Evolutionary conservation across 2,888 invertebrate genomes (phyloP), one percentile per base, ranked within the genome.

Genomic region (Hecatera dysodea): DNA sequence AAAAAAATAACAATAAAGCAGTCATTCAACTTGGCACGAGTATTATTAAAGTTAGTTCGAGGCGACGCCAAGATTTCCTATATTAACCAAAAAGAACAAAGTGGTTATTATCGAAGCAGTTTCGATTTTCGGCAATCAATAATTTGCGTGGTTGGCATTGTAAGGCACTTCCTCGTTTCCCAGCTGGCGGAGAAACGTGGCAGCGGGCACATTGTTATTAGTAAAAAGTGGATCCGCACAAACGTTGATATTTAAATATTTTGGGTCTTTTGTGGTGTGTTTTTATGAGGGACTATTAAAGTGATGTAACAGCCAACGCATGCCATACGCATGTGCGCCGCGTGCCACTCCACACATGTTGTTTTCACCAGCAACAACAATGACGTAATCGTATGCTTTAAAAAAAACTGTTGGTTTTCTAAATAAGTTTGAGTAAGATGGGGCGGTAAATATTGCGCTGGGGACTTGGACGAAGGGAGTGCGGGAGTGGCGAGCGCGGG

Each of bases 121-220:
- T 89, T 88, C 87, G 84, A 92, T 91, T 93, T 93, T 94, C 90
- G 91, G 90, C 91, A 90, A 92, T 91, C 82, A 82, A 86, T 88
- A 91, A 93, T 92, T 92, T 89, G 86, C 86, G 88, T 87, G 79
- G 72, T 77, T 66, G 82, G 86, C 86, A 89, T 92, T 93, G 91
- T 92, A 86, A 75, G 82, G 82, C 86, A 92, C 93, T 94, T 95
- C 93, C 94, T 93, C 90, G 87, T 93, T 79, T 84, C 77, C 91
- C 95, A 95, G 90, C 94, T 95, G 95, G 87, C 91, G 89, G 92
- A 82, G 93, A 94, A 94, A 94, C 92, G 87, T 84, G 86, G 88
- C 89, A 88, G 87, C 89, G 88, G 84, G 90, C 91, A 92, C 91
- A 90, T 91, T 92, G 89, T 92, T 89, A 93, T 94, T 91, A 92